Evolutionary conservation across 1,140 invertebrate species (phyloP).

Genomic region (Trypoxylus dichotomus): DNA sequence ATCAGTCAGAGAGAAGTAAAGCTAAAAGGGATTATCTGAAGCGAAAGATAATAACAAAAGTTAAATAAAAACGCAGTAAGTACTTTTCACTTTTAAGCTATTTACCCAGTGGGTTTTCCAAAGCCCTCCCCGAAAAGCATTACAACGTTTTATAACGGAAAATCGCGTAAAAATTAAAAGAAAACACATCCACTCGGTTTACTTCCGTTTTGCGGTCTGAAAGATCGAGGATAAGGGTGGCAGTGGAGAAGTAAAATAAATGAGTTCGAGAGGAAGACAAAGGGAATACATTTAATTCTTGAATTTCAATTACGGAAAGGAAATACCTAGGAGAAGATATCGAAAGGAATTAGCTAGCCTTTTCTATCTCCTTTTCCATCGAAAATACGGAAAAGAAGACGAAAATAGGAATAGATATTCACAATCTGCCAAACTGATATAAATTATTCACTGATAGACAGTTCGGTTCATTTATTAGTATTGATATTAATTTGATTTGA

Average conservation of each 20-base stretch:
- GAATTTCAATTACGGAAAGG: conserved; percentile 16
- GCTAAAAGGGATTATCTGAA: background rate
- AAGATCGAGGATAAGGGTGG: background rate
- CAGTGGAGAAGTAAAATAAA: background rate
- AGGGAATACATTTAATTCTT: background rate
- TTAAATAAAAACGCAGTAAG: background rate
- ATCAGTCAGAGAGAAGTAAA: background rate
- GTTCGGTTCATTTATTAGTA: background rate
- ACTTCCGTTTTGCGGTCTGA: background rate
- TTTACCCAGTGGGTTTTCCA: background rate
- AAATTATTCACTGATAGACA: background rate
- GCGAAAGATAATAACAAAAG: background rate
- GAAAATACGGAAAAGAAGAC: background rate
- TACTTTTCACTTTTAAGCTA: background rate
- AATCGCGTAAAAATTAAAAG: conserved; percentile 16
- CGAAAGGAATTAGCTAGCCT: background rate
- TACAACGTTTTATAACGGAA: background rate
- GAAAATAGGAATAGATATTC: background rate
- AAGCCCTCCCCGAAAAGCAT: background rate
- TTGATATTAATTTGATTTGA: conserved; percentile 6
- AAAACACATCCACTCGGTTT: too few species aligned
- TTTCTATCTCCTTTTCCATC: background rate
- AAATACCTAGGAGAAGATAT: background rate
- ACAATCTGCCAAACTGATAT: background rate
- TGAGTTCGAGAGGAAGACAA: background rate